Percentiles rank a stretch among this genome's conserved stretches.
These are phyloP conservation scores for Tonatia bakeri DNA, from an alignment of 2,113 vertebrate species.

Conservation along the genomic window DNA sequence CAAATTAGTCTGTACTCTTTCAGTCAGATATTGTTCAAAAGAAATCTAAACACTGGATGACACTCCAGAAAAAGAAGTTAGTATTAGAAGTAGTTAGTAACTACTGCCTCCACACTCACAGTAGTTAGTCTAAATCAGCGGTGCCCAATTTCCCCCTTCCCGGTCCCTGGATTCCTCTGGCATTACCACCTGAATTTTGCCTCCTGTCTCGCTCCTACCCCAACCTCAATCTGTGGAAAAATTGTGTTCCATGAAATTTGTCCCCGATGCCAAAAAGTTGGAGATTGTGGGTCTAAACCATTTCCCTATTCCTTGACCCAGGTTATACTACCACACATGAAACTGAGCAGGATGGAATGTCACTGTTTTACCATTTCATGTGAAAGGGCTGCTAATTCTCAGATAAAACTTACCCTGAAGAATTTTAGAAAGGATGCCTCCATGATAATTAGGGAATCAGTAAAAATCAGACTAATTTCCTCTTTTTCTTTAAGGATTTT, in stretches of 20 bases:
- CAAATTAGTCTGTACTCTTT: neutral
- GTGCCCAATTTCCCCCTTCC: too few relatives aligned
- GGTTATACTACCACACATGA: rapidly evolving
- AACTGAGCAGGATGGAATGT: neutral
- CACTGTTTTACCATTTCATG: rapidly evolving
- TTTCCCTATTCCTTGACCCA: rapidly evolving
- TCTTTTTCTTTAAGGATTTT: neutral
- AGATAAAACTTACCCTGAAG: neutral
- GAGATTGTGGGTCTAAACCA: too few relatives aligned
- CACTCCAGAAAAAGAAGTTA: neutral
- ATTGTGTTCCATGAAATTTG: too few relatives aligned
- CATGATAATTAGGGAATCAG: neutral
- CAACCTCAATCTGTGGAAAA: too few relatives aligned
- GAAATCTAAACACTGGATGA: neutral
- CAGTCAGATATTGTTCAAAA: neutral
- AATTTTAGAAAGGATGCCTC: neutral
- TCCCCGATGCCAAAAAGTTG: too few relatives aligned
- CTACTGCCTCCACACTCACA: neutral
- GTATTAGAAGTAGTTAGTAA: too few relatives aligned
- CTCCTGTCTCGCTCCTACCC: too few relatives aligned
- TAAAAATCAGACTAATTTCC: neutral
- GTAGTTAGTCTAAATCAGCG: neutral
- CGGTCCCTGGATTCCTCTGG: too few relatives aligned
- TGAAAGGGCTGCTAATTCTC: neutral
- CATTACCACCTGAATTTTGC: too few relatives aligned